Percentiles rank a stretch among this genome's conserved stretches.
These are phyloP conservation scores for Dinothrombium tinctorium DNA, from an alignment of 1,140 invertebrate species.

Conservation along the genomic window DNA sequence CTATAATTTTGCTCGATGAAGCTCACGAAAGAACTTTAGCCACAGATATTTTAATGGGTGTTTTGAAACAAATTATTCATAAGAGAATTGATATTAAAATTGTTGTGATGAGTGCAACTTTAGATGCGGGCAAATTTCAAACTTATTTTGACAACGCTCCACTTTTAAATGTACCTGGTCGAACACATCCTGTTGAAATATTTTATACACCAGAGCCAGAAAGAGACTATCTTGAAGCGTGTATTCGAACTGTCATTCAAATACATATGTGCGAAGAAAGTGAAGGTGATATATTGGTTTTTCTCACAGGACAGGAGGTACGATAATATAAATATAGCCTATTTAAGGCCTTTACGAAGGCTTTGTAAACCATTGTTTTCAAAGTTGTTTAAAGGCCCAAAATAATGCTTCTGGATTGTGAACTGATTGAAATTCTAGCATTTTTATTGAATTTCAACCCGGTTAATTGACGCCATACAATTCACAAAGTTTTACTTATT, in stretches of 20 bases:
- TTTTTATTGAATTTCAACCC: no score
- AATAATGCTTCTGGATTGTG: constrained; percentile 4
- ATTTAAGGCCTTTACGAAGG: no score
- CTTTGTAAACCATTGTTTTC: not conserved
- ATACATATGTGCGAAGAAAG: constrained; percentile 98
- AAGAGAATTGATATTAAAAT: constrained; percentile 83
- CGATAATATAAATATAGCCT: constrained; percentile 7
- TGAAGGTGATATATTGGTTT: constrained; percentile 73
- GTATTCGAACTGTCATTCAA: constrained; percentile 92
- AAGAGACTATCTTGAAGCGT: constrained; percentile 90
- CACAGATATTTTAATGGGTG: constrained; percentile 97
- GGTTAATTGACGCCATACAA: no score
- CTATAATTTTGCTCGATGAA: constrained; percentile 83
- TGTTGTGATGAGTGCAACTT: constrained; percentile 96
- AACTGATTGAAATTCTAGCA: not conserved
- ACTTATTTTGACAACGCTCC: constrained; percentile 96
- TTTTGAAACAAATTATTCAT: constrained; percentile 88
- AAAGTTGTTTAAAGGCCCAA: not conserved
- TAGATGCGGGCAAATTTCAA: constrained; percentile 98
- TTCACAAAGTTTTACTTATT: not conserved
- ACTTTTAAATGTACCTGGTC: constrained; percentile 88
- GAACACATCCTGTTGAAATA: constrained; percentile 91
- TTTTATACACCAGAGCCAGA: constrained; percentile 98
- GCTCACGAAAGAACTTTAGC: constrained; percentile 96
- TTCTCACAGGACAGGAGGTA: constrained; percentile 70